phyloP scores from a whole-genome alignment of 2,888 invertebrate genomes.

The Andrena hattorfiana region DNA sequence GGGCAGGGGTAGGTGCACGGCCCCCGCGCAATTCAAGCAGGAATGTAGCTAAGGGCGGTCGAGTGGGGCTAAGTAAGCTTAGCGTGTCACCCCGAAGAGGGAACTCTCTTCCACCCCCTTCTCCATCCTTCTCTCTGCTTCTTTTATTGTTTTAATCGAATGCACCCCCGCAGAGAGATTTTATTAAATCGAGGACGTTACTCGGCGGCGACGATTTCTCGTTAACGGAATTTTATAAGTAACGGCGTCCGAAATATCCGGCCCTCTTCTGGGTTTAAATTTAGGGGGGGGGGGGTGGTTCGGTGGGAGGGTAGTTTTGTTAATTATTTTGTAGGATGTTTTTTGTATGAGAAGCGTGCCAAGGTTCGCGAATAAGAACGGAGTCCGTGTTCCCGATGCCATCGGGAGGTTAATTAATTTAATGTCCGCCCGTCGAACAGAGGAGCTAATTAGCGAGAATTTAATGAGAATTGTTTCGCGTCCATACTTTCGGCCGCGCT shows the following conservation, averaged over 20 bases:
- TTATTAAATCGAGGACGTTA: constrained; percentile 52
- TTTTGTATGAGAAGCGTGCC: not conserved
- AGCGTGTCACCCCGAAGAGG: constrained; percentile 40
- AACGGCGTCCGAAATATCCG: too few species aligned
- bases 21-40: constrained; percentile 16
- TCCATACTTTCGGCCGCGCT: too few species aligned
- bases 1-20: constrained; percentile 9
- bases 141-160: constrained; percentile 50
- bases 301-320: too few species aligned
- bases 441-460: constrained; percentile 31
- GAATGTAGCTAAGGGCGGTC: constrained; percentile 38
- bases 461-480: constrained; percentile 23
- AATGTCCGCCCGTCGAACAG: constrained; percentile 3
- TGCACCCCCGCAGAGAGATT: constrained; percentile 49
- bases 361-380: not conserved
- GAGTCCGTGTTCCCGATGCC: constrained; percentile 2
- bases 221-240: not conserved
- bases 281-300: too few species aligned
- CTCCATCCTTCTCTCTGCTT: not conserved
- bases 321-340: not conserved
- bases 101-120: not conserved
- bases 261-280: too few species aligned
- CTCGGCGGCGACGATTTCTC: not conserved
- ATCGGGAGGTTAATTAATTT: constrained; percentile 36
- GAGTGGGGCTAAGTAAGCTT: constrained; percentile 55